Base-by-base conservation (phyloP, 2,113 vertebrate species). In the Spea multiplicata region DNA sequence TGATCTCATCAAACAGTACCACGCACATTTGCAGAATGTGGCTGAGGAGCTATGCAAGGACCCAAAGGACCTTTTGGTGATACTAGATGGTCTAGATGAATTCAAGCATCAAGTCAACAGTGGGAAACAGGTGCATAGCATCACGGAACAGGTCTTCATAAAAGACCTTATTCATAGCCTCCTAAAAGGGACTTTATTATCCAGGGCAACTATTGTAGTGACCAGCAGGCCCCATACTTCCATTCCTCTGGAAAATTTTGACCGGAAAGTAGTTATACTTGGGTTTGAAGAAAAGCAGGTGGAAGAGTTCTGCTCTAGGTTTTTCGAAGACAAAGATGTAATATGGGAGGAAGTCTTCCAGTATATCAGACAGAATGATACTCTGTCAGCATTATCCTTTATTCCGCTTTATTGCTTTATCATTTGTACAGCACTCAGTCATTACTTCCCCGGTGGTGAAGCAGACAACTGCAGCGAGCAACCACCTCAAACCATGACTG, bases 391-490 rank as follows among this genome's bases (percentile, higher is more conserved):
- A 30, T 78, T 91, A 14, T 89, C 86, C n/a, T 91, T 91, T 82
- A 88, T 91, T 48, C 88, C 88, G 5, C 88, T 91, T 55, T 90
- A 91, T 49, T 90, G 90, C 82, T 89, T 89, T 76, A 90, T 91
- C 66, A 87, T 89, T 50, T 91, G 88, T 10, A 88, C 86, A 0
- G 88, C 88, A 5, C 86, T 91, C 81, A 83, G 73, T 0, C 84
- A 86, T 66, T 89, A 87, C 64, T 91, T 90, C 74, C 5, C 0
- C 1, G 3, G 8, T 2, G 53, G 3, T 3, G 67, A 44, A 13
- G 66, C 52, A 1, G 78, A 59, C 45, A 84, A 86, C 45, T 83
- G 88, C 49, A 87, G 88, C 73, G 75, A 87, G 8, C 84, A 81
- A 57, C 86, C 86, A 3, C 90, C 89, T 6, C 84, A 75, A 73